Conservation (phyloP, 2,888 invertebrate species). For the Frankliniella fusca region DNA sequence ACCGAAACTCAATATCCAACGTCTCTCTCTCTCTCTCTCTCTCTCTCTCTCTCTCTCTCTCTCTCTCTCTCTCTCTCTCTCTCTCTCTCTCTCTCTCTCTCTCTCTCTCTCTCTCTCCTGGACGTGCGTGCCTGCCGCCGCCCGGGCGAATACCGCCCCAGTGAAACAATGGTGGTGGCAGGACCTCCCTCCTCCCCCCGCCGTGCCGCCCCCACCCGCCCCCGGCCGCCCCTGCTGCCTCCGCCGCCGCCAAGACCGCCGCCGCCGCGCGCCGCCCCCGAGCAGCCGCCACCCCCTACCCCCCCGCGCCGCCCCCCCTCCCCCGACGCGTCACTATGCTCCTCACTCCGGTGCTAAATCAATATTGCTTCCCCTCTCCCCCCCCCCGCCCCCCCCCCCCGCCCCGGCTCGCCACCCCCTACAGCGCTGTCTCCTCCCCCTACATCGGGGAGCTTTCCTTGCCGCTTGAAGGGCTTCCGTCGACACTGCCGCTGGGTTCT, state of each 20-base stretch:
- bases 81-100: background rate
- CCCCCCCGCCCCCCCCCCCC: background rate
- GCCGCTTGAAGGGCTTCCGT: constrained; percentile 11
- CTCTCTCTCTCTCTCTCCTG: background rate
- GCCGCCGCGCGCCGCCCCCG: background rate
- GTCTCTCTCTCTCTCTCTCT: background rate
- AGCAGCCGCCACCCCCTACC: background rate
- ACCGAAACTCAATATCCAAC: background rate
- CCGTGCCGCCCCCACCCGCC: background rate
- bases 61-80: constrained; percentile 1
- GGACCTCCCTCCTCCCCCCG: background rate
- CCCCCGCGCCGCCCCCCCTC: background rate
- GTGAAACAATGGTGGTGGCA: constrained; percentile 17
- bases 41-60: background rate
- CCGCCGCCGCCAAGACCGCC: background rate
- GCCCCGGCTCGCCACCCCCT: background rate
- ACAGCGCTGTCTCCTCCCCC: background rate
- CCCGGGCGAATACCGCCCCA: background rate
- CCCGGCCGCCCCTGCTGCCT: background rate
- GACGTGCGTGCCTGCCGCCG: background rate
- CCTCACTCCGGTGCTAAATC: constrained; percentile 24
- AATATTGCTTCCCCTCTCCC: background rate
- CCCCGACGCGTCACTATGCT: constrained; percentile 10
- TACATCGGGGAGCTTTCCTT: background rate
- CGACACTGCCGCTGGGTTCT: background rate